Evolutionary conservation across 2,888 invertebrate genomes (phyloP).

Genomic region (Cheilosia urbana): DNA sequence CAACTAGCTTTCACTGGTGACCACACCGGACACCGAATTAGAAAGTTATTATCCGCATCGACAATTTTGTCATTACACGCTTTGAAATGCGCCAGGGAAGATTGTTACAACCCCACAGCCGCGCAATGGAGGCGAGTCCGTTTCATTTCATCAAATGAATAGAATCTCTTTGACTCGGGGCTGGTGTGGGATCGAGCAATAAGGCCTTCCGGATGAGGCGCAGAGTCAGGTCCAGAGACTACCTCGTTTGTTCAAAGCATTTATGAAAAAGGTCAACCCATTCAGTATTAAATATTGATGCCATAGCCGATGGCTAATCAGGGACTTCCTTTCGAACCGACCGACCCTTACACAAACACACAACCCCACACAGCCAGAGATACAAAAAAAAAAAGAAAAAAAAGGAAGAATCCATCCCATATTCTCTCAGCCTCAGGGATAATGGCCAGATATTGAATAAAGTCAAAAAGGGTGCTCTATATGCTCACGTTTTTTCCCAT

Average conservation of each 20-base stretch:
- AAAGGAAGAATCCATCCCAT: slow-evolving; percentile 47
- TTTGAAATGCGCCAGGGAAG: not conserved
- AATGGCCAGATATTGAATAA: slow-evolving; percentile 70
- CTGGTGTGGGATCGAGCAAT: slow-evolving; percentile 9
- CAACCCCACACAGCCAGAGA: slow-evolving; percentile 6
- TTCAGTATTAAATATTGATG: slow-evolving; percentile 74
- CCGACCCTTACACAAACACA: slow-evolving; percentile 25
- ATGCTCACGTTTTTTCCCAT: slow-evolving; percentile 39
- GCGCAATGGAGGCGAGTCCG: not conserved
- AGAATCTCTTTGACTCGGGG: slow-evolving; percentile 45
- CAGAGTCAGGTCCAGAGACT: slow-evolving; percentile 21
- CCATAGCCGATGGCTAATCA: slow-evolving; percentile 72
- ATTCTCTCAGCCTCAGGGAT: slow-evolving; percentile 66
- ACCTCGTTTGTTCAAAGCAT: slow-evolving; percentile 67
- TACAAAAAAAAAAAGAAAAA: slow-evolving; percentile 26
- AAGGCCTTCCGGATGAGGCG: slow-evolving; percentile 26
- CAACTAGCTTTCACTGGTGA: not conserved
- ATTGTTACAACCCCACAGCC: not conserved
- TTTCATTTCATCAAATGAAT: slow-evolving; percentile 71
- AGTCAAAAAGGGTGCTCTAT: slow-evolving; percentile 60
- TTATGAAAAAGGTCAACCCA: slow-evolving; percentile 75
- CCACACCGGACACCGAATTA: slow-evolving; percentile 31
- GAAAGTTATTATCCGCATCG: slow-evolving; percentile 51
- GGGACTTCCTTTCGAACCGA: slow-evolving; percentile 60
- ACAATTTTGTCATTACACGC: slow-evolving; percentile 29